These are phyloP conservation scores for Artemia sinica DNA, from an alignment of 2,888 invertebrate species.

Conservation along the genomic window DNA sequence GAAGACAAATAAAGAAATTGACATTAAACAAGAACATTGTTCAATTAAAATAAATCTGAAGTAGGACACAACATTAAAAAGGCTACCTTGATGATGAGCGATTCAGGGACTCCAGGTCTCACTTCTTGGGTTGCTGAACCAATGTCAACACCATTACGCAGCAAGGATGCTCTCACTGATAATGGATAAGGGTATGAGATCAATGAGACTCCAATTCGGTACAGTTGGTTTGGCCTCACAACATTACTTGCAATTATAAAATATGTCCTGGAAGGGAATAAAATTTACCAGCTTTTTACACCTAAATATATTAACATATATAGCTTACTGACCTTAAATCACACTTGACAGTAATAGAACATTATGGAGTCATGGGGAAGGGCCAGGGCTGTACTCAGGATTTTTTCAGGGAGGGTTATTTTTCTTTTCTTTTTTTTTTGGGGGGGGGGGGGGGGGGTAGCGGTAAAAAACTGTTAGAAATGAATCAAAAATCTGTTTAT, in stretches of 20 bases:
- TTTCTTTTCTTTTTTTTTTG: too few relatives aligned
- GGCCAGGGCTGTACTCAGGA: too few relatives aligned
- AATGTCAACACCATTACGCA: conserved; percentile 72
- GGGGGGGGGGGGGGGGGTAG: too few relatives aligned
- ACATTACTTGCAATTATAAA: conserved; percentile 78
- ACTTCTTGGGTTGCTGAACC: conserved; percentile 62
- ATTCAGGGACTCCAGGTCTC: conserved; percentile 69
- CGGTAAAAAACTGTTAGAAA: too few relatives aligned
- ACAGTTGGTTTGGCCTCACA: conserved; percentile 78
- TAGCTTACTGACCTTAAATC: too few relatives aligned
- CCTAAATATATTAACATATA: too few relatives aligned
- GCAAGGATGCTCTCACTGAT: conserved; percentile 69
- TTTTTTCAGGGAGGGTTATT: too few relatives aligned
- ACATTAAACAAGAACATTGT: background rate
- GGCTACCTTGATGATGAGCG: conserved; percentile 65
- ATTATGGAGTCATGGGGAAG: too few relatives aligned
- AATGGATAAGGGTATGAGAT: conserved; percentile 59
- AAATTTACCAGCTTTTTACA: background rate
- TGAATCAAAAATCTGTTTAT: too few relatives aligned
- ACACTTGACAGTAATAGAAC: too few relatives aligned
- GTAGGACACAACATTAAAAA: conserved; percentile 14
- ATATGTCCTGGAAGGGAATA: conserved; percentile 51
- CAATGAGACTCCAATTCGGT: conserved; percentile 68
- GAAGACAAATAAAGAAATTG: conserved; percentile 6
- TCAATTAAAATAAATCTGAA: background rate